Evolutionary conservation across 2,888 invertebrate species (phyloP).

Genomic region (Pachliopta kotzebuea): DNA sequence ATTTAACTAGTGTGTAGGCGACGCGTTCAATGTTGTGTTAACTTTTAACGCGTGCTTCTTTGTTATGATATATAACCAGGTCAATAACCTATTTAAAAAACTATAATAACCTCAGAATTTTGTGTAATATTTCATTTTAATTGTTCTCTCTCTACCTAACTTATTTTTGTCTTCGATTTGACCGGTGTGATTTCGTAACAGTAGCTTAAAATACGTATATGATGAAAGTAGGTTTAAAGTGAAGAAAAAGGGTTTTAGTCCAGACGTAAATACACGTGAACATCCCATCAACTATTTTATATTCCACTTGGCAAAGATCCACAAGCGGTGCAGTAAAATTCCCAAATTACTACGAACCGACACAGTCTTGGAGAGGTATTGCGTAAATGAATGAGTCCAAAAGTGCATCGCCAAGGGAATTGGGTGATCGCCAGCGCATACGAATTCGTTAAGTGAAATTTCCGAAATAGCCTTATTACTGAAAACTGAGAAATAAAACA

Average conservation of each 20-base stretch:
- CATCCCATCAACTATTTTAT: slow-evolving; percentile 14
- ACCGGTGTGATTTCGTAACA: too few species aligned
- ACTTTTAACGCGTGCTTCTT: too few species aligned
- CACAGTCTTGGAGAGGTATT: slow-evolving; percentile 19
- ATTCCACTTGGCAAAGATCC: slow-evolving; percentile 23
- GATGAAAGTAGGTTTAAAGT: not conserved
- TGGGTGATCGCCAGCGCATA: slow-evolving; percentile 43
- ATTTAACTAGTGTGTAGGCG: too few species aligned
- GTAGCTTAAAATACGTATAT: too few species aligned
- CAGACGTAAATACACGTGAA: not conserved
- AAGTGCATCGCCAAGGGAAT: slow-evolving; percentile 38
- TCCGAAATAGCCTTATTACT: slow-evolving; percentile 34
- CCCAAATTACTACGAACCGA: slow-evolving; percentile 21
- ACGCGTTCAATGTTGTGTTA: too few species aligned
- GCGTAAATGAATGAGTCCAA: slow-evolving; percentile 34
- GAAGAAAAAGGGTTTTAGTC: not conserved
- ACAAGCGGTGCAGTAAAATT: slow-evolving; percentile 21
- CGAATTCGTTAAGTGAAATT: slow-evolving; percentile 38
- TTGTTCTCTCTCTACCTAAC: too few species aligned
- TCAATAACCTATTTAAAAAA: too few species aligned
- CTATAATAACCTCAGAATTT: too few species aligned
- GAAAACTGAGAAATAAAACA: slow-evolving; percentile 36
- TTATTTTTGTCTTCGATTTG: too few species aligned
- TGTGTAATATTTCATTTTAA: too few species aligned
- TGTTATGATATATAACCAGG: too few species aligned